A percentile compares a stretch with the other conserved stretches of the same genome.
phyloP scores from a whole-genome alignment of 2,888 invertebrate genomes.

The Escarpia spicata region DNA sequence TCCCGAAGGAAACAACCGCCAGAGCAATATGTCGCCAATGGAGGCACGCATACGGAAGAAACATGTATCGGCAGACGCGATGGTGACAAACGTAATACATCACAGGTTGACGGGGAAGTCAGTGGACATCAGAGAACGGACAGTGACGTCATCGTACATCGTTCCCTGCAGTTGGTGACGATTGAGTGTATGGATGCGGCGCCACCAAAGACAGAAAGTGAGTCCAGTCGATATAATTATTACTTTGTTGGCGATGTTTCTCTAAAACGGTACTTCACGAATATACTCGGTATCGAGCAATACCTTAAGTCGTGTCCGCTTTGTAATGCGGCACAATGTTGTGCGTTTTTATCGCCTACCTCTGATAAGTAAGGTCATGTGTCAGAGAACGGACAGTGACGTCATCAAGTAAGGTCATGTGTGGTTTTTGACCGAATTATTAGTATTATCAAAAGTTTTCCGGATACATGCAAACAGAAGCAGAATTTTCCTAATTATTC shows the following conservation, averaged over 20 bases:
- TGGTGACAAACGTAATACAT: not conserved
- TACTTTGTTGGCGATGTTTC: not conserved
- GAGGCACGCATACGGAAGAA: not conserved
- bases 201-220: not conserved
- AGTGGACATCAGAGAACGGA: not conserved
- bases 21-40: not conserved
- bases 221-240: not conserved
- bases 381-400: too few species aligned
- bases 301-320: too few species aligned
- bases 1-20: not conserved
- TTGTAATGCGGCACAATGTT: too few species aligned
- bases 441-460: too few species aligned
- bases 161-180: not conserved
- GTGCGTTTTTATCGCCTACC: too few species aligned
- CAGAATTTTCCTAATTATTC: too few species aligned
- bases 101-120: not conserved
- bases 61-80: not conserved
- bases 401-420: too few species aligned
- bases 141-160: not conserved
- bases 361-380: too few species aligned
- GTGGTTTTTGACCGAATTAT: too few species aligned
- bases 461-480: too few species aligned
- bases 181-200: not conserved
- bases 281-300: too few species aligned
- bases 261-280: too few species aligned